Percentiles rank a stretch among this genome's conserved stretches.
Evolutionary conservation across 2,888 invertebrate species (phyloP).

Genomic region (Coelinius sp.): DNA sequence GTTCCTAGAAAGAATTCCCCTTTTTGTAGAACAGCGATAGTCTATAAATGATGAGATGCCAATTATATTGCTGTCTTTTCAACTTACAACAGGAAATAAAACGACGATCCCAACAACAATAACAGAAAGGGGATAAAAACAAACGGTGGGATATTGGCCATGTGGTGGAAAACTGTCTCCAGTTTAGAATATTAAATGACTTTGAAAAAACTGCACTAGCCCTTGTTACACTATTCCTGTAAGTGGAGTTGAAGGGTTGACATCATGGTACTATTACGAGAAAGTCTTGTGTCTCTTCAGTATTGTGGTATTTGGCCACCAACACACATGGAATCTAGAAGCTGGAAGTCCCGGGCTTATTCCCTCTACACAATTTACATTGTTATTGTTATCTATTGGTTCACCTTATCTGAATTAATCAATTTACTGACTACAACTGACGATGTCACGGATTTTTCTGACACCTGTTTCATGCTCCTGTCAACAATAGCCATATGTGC

Average conservation of each 20-base stretch:
- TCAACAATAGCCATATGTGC: not conserved
- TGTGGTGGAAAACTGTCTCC: not conserved
- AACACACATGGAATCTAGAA: not conserved
- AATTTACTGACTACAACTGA: not conserved
- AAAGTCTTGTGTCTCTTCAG: not conserved
- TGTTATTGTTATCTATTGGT: not conserved
- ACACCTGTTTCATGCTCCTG: slow-evolving; percentile 17
- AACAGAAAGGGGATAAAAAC: not conserved
- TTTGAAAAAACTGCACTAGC: not conserved
- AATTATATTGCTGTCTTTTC: not conserved
- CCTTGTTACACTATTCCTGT: not conserved
- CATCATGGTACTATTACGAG: not conserved
- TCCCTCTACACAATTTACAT: slow-evolving; percentile 5
- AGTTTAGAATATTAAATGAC: not conserved
- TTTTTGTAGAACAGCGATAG: not conserved
- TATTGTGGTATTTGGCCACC: slow-evolving; percentile 11
- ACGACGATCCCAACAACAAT: not conserved
- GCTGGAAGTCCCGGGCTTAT: not conserved
- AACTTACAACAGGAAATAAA: not conserved
- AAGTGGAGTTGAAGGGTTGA: not conserved
- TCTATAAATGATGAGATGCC: not conserved
- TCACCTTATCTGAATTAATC: not conserved
- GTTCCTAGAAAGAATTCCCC: not conserved
- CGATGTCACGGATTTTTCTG: not conserved
- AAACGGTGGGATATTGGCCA: slow-evolving; percentile 4